Percentiles rank a stretch among this genome's conserved stretches.
Evolutionary conservation across 1,140 invertebrate genomes (phyloP).

Genomic region (Drosophila tristis): DNA sequence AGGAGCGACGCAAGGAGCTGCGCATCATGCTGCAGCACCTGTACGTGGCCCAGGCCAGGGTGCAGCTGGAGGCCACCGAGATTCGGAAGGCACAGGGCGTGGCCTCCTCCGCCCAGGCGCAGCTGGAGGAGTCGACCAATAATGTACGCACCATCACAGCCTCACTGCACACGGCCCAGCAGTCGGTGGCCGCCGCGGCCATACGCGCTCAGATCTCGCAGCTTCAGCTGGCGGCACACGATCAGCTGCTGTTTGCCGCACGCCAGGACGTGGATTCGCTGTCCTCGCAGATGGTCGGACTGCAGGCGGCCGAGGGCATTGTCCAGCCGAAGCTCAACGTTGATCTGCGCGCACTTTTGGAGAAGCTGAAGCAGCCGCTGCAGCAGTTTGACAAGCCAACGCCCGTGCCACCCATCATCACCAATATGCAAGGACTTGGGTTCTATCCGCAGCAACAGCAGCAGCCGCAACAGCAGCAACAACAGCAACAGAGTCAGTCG

Average conservation of each 20-base stretch:
- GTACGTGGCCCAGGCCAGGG: conserved; percentile 80
- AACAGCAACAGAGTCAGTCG: background rate
- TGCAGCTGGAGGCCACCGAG: conserved; percentile 79
- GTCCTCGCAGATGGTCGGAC: conserved; percentile 80
- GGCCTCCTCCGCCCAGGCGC: conserved; percentile 63
- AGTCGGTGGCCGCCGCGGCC: conserved; percentile 76
- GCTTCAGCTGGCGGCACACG: conserved; percentile 79
- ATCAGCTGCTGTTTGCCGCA: conserved; percentile 79
- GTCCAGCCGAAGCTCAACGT: conserved; percentile 68
- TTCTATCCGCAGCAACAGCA: background rate
- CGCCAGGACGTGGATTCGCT: conserved; percentile 80
- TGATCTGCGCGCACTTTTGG: conserved; percentile 66
- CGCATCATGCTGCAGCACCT: conserved; percentile 74
- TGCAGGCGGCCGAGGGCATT: conserved; percentile 83
- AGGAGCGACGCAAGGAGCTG: conserved; percentile 59
- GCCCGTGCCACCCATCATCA: conserved; percentile 56
- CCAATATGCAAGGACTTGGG: conserved; percentile 25
- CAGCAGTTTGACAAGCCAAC: conserved; percentile 65
- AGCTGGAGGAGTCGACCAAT: conserved; percentile 76
- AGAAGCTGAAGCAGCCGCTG: conserved; percentile 77
- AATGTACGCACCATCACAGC: conserved; percentile 79
- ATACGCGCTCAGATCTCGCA: conserved; percentile 80
- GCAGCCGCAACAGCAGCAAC: background rate
- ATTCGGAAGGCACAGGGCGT: conserved; percentile 77
- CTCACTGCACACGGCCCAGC: conserved; percentile 75